A percentile compares a stretch with the other conserved stretches of the same genome.
Evolutionary conservation across 2,888 invertebrate species (phyloP).

Genomic region (Zele albiditarsus): DNA sequence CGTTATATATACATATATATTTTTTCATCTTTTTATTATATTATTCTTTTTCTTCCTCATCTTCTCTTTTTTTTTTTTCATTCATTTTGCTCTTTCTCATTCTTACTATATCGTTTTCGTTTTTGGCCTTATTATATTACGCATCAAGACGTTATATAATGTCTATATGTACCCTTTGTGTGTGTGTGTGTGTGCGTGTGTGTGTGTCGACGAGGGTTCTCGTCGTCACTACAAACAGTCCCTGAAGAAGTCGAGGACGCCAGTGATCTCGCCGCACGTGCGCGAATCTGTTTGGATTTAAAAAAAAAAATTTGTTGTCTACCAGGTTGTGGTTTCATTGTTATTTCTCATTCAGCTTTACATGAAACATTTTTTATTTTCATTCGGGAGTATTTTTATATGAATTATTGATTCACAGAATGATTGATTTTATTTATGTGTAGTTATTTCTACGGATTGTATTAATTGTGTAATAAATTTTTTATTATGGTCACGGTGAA

Average conservation of each 20-base stretch:
- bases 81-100: conserved; percentile 36
- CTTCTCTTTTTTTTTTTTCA: conserved; percentile 40
- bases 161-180: conserved; percentile 37
- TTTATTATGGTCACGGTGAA: no score
- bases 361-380: no score
- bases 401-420: no score
- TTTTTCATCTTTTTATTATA: conserved; percentile 31
- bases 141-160: conserved; percentile 56
- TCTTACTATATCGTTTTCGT: conserved; percentile 48
- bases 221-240: neutral
- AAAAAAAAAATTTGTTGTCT: no score
- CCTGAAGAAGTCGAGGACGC: neutral
- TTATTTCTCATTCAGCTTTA: no score
- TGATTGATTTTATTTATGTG: no score
- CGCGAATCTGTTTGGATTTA: neutral
- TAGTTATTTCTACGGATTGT: no score
- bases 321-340: no score
- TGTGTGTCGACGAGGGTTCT: neutral
- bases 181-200: neutral
- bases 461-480: no score
- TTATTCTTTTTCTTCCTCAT: conserved; percentile 49
- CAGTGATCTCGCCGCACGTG: neutral
- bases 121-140: conserved; percentile 50
- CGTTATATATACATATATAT: neutral
- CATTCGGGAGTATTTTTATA: no score